These are phyloP conservation scores for Himantopus leucocephalus DNA, from an alignment of 2,113 vertebrate genomes.

Conservation along the genomic window DNA sequence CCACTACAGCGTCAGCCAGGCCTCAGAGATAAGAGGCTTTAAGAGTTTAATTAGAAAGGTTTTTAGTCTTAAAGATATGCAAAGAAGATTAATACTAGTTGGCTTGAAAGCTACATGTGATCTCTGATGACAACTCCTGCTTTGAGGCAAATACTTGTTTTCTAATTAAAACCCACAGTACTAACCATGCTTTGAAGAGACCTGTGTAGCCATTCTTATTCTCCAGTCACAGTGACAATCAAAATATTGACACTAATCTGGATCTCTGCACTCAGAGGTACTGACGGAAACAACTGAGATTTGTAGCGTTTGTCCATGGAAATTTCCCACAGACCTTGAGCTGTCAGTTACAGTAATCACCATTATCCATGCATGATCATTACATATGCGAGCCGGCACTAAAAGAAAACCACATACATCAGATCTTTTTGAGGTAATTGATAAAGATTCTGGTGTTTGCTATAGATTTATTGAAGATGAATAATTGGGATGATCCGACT, in stretches of 20 bases:
- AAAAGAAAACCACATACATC: fast-evolving
- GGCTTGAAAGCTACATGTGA: conserved; percentile 24
- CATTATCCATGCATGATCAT: neutral
- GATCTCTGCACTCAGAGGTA: neutral
- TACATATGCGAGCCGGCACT: fast-evolving
- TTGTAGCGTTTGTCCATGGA: neutral
- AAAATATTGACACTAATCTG: neutral
- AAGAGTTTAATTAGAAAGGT: conserved; percentile 59
- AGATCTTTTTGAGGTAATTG: neutral
- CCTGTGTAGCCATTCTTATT: neutral
- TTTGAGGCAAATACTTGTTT: conserved; percentile 34
- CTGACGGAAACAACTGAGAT: neutral
- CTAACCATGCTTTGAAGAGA: neutral
- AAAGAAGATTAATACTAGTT: conserved; percentile 49
- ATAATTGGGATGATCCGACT: neutral
- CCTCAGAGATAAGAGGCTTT: conserved; percentile 61
- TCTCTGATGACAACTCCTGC: neutral
- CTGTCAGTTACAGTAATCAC: neutral
- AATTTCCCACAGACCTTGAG: neutral
- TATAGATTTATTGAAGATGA: neutral
- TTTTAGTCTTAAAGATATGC: conserved; percentile 50
- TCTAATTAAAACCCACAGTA: conserved; percentile 24
- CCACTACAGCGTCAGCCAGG: neutral
- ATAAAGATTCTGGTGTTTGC: neutral
- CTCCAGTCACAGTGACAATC: neutral